Percentiles rank a stretch among this genome's conserved stretches.
phyloP scores from a whole-genome alignment of 1,140 invertebrate genomes.

The Brachionus sp. region DNA sequence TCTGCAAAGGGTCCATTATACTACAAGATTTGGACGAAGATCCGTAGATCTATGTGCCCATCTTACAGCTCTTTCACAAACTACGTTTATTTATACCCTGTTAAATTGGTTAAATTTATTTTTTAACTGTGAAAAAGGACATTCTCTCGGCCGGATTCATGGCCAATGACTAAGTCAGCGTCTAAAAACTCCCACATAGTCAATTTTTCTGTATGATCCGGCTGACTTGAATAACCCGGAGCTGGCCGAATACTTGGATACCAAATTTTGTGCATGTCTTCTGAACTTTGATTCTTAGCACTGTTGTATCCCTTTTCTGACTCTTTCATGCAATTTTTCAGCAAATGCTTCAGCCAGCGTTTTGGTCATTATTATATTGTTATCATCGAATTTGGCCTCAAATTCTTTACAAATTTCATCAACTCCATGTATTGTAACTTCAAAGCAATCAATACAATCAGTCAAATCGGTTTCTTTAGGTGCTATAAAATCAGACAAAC shows the following conservation, averaged over 20 bases:
- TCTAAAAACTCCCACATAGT: slow-evolving; percentile 64
- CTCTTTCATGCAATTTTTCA: slow-evolving; percentile 64
- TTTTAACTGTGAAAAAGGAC: no score
- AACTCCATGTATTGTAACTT: slow-evolving; percentile 63
- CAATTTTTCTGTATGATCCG: slow-evolving; percentile 66
- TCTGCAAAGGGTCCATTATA: no score
- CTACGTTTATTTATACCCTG: no score
- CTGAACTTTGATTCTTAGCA: slow-evolving; percentile 60
- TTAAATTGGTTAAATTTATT: no score
- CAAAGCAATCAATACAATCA: slow-evolving; percentile 67
- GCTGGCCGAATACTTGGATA: slow-evolving; percentile 63
- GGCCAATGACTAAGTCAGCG: slow-evolving; percentile 65
- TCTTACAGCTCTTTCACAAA: no score
- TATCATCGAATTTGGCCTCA: slow-evolving; percentile 35
- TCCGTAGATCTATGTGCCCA: no score
- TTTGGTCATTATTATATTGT: slow-evolving; percentile 64
- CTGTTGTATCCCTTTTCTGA: slow-evolving; percentile 62
- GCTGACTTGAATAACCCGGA: slow-evolving; percentile 67
- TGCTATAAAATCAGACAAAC: slow-evolving; percentile 66
- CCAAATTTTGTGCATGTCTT: slow-evolving; percentile 63
- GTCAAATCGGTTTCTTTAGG: slow-evolving; percentile 60
- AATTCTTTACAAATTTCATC: slow-evolving; percentile 57
- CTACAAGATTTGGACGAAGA: no score
- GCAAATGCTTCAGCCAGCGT: slow-evolving; percentile 67
- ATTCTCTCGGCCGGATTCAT: slow-evolving; percentile 67